A percentile compares a stretch with the other conserved stretches of the same genome.
phyloP scores from a whole-genome alignment of 2,888 invertebrate genomes.

The Napeogenes inachia region DNA sequence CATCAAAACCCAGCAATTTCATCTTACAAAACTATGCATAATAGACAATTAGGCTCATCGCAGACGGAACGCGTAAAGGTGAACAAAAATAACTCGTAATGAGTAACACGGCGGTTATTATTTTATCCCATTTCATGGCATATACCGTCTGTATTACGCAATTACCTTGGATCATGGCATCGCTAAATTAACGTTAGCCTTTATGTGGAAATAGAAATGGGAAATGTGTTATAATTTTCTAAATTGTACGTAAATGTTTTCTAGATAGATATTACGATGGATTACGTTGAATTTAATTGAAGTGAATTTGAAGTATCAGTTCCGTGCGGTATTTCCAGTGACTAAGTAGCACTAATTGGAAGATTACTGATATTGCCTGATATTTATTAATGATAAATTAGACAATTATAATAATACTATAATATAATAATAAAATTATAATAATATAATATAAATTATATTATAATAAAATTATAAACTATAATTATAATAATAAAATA shows the following conservation, averaged over 20 bases:
- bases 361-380: too few species aligned
- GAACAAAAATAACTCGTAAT: slow-evolving; percentile 44
- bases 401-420: too few species aligned
- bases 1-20: not conserved
- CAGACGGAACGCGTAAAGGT: slow-evolving; percentile 10
- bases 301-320: slow-evolving; percentile 1
- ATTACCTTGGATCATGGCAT: slow-evolving; percentile 42
- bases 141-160: slow-evolving; percentile 59
- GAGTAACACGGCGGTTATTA: slow-evolving; percentile 47
- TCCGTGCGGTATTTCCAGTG: not conserved
- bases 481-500: too few species aligned
- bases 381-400: too few species aligned
- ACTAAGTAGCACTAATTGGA: not conserved
- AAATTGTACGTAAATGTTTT: slow-evolving; percentile 6
- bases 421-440: too few species aligned
- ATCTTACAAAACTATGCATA: slow-evolving; percentile 2
- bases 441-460: too few species aligned
- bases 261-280: slow-evolving; percentile 4
- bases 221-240: slow-evolving; percentile 8
- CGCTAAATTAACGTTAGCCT: slow-evolving; percentile 21
- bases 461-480: too few species aligned
- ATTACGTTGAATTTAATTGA: not conserved
- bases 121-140: slow-evolving; percentile 45
- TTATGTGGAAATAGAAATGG: slow-evolving; percentile 9
- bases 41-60: slow-evolving; percentile 1